Evolutionary conservation across 2,113 vertebrate genomes (phyloP).

Genomic region (Cyphomyrus plagiostoma): DNA sequence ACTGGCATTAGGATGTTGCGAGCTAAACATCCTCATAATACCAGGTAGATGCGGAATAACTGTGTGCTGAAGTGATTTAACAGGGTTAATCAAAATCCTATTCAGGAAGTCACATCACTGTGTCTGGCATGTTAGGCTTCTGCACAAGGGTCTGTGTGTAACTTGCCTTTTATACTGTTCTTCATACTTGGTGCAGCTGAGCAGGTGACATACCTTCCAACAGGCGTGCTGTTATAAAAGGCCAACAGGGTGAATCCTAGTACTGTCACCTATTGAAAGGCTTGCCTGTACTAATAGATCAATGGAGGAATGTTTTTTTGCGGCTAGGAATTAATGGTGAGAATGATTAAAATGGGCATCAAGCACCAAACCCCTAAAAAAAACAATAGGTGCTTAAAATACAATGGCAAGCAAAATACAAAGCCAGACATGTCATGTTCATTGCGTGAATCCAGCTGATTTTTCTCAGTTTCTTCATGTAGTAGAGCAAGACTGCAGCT

Average conservation of each 20-base stretch:
- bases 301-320: background rate
- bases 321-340: background rate
- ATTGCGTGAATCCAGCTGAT: background rate
- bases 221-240: background rate
- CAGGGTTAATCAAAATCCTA: background rate
- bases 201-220: background rate
- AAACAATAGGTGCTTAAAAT: background rate
- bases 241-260: background rate
- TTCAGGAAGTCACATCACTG: background rate
- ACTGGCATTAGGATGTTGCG: background rate
- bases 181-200: background rate
- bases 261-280: background rate
- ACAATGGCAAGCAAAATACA: background rate
- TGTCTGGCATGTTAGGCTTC: background rate
- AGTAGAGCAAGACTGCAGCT: background rate
- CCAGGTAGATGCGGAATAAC: background rate
- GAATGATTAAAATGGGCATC: background rate
- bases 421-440: background rate
- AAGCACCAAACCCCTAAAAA: background rate
- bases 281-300: background rate
- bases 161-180: background rate
- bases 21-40: background rate
- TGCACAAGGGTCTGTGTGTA: background rate
- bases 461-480: background rate
- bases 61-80: background rate